Conservation (phyloP, 2,797 vertebrate genomes). For the Sardinella longiceps region DNA sequence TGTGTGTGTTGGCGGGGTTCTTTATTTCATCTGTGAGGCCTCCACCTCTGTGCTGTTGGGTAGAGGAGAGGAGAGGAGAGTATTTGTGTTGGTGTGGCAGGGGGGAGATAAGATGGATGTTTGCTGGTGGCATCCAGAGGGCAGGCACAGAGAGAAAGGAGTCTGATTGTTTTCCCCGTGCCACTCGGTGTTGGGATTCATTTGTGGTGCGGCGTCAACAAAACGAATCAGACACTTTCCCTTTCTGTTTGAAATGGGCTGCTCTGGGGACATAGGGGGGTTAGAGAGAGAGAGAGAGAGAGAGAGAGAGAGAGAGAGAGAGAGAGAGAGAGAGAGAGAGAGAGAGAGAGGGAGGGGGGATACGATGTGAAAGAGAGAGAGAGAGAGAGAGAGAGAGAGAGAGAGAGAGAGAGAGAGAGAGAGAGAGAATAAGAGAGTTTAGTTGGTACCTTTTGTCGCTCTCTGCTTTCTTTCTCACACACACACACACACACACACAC, state of each 20-base stretch:
- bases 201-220: not conserved
- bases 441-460: not conserved
- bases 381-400: not conserved
- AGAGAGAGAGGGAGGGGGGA: no score
- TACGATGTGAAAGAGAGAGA: no score
- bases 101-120: conserved; percentile 22
- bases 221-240: not conserved
- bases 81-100: conserved; percentile 3
- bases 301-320: not conserved
- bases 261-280: not conserved
- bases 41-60: not conserved
- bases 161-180: conserved; percentile 11
- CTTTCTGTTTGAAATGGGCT: conserved; percentile 11
- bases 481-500: not conserved
- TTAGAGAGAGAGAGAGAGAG: not conserved
- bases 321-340: not conserved
- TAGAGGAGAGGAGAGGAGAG: not conserved
- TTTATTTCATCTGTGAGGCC: not conserved
- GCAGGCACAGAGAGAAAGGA: not conserved
- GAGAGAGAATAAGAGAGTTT: not conserved
- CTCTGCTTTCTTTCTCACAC: not conserved
- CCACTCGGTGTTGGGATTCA: conserved; percentile 18
- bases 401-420: not conserved
- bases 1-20: not conserved
- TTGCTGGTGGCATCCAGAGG: not conserved